These are phyloP conservation scores for Pygmarrhopalites habei DNA, from an alignment of 1,140 invertebrate genomes.

Conservation along the genomic window DNA sequence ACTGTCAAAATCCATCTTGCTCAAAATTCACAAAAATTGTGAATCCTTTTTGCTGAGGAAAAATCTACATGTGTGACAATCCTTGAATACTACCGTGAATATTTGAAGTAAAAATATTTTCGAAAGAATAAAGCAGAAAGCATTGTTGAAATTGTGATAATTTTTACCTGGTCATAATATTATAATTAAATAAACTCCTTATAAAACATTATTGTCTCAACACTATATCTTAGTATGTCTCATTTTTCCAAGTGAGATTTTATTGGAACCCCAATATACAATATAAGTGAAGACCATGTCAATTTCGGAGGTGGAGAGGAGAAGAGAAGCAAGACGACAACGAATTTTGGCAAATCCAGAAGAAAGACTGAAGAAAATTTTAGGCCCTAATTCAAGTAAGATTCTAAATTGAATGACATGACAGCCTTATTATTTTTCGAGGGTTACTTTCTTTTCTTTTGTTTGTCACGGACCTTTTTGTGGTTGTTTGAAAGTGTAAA, in stretches of 20 bases:
- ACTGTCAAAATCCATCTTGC: constrained; percentile 76
- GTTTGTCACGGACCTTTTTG: not conserved
- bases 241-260: not conserved
- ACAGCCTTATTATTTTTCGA: not conserved
- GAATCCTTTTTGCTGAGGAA: not conserved
- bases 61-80: not conserved
- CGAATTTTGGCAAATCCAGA: constrained; percentile 16
- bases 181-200: too few relatives aligned
- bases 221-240: not conserved
- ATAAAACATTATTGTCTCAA: not conserved
- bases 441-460: not conserved
- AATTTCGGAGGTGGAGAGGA: constrained; percentile 18
- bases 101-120: not conserved
- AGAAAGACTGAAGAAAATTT: constrained; percentile 16
- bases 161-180: not conserved
- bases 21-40: too few relatives aligned
- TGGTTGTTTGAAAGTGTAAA: not conserved
- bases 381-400: constrained; percentile 3
- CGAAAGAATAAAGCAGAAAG: not conserved
- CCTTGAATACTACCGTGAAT: not conserved
- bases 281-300: not conserved
- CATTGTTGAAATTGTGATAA: not conserved
- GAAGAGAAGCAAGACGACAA: constrained; percentile 16
- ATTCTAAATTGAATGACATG: not conserved
- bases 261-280: not conserved